These are phyloP conservation scores for Molorchus minor DNA, from an alignment of 2,888 invertebrate genomes.

Conservation along the genomic window DNA sequence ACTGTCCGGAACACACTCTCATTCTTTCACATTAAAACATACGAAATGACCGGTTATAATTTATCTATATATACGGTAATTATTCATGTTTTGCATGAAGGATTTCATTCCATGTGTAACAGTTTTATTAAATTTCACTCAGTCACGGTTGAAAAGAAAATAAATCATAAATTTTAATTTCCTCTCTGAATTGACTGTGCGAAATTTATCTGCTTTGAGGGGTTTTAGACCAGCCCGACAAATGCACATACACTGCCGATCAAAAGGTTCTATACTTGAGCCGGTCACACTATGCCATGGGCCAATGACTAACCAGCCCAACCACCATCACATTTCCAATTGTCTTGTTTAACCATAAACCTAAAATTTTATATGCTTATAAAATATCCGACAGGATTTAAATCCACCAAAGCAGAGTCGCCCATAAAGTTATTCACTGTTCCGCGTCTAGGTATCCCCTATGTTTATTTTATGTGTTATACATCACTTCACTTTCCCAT, in stretches of 20 bases:
- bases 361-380: too few species aligned
- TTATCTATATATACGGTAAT: conserved; percentile 3
- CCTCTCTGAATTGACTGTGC: conserved; percentile 34
- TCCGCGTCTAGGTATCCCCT: too few species aligned
- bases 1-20: neutral
- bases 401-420: too few species aligned
- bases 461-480: conserved; percentile 17
- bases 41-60: conserved; percentile 8
- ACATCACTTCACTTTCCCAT: conserved; percentile 11
- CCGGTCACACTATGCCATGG: too few species aligned
- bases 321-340: too few species aligned
- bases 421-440: too few species aligned
- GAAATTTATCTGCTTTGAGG: conserved; percentile 36
- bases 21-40: neutral
- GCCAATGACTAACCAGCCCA: too few species aligned
- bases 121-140: conserved; percentile 31
- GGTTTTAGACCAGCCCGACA: too few species aligned
- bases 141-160: conserved; percentile 36
- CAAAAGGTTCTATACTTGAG: too few species aligned
- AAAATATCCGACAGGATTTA: too few species aligned
- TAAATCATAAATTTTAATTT: conserved; percentile 45
- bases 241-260: too few species aligned
- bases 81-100: conserved; percentile 11
- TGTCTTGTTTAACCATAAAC: too few species aligned
- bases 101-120: conserved; percentile 23